These are phyloP conservation scores for Characodon lateralis DNA, from an alignment of 2,797 vertebrate genomes.

Conservation along the genomic window DNA sequence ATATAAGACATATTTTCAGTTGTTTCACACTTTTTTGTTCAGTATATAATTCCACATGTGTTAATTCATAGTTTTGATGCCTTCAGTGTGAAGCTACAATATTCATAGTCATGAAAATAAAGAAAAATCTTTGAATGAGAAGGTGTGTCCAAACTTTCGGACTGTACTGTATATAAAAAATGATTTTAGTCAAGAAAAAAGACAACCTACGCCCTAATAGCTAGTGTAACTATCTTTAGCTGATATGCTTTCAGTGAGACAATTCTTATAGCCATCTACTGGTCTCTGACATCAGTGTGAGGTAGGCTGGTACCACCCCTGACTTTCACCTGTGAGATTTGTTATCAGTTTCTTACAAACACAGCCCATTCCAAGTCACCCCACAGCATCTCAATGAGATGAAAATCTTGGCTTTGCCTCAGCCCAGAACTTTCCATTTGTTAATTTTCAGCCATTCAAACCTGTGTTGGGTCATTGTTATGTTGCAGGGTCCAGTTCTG, in stretches of 20 bases:
- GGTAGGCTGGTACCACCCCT: background rate
- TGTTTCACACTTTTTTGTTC: too few species aligned
- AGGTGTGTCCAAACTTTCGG: too few species aligned
- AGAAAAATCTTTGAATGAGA: too few species aligned
- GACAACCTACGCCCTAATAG: background rate
- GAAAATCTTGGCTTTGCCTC: background rate
- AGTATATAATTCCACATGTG: too few species aligned
- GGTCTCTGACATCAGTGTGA: background rate
- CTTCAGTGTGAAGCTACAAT: too few species aligned
- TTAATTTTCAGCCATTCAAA: background rate
- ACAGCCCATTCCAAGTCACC: background rate
- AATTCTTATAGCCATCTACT: background rate
- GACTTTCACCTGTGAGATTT: constrained; percentile 1
- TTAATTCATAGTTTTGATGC: too few species aligned
- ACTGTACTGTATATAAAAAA: background rate
- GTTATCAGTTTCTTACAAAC: background rate
- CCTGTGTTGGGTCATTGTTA: background rate
- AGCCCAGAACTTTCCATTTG: background rate
- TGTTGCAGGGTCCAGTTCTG: background rate
- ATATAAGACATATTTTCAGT: too few species aligned
- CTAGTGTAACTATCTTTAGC: background rate
- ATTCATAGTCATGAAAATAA: too few species aligned
- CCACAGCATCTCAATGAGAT: background rate
- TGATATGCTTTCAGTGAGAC: background rate
- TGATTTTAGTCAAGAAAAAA: background rate